These are phyloP conservation scores for Lates calcarifer DNA, from an alignment of 2,113 vertebrate species.

Conservation along the genomic window DNA sequence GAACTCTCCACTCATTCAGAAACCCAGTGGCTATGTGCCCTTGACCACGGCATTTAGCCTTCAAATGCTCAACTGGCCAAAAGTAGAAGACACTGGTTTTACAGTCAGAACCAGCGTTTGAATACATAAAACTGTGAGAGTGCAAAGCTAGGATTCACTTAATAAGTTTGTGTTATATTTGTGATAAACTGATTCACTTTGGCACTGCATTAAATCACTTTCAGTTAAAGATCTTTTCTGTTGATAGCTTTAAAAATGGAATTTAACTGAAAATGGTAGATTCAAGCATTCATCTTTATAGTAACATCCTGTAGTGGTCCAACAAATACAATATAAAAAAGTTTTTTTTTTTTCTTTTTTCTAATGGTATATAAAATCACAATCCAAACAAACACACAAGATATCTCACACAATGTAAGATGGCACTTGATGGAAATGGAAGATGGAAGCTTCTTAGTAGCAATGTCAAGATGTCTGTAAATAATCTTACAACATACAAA, in stretches of 20 bases:
- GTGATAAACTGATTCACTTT: neutral
- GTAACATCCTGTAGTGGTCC: too few relatives aligned
- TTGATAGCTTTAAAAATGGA: too few relatives aligned
- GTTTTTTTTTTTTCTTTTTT: too few relatives aligned
- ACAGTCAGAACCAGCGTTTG: conserved; percentile 16
- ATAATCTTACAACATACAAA: conserved; percentile 5
- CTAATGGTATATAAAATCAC: too few relatives aligned
- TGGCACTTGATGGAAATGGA: neutral
- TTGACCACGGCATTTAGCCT: conserved; percentile 35
- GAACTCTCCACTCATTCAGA: conserved; percentile 23
- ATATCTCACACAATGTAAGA: conserved; percentile 5
- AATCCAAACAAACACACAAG: conserved; percentile 1
- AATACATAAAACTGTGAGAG: conserved; percentile 23
- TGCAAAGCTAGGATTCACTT: neutral
- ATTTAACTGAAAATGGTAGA: too few relatives aligned
- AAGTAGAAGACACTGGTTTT: conserved; percentile 8
- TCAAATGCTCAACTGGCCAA: conserved; percentile 7
- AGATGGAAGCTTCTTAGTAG: neutral
- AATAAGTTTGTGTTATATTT: neutral
- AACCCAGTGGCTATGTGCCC: conserved; percentile 20
- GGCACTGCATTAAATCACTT: neutral
- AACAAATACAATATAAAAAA: too few relatives aligned
- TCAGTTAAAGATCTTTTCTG: neutral
- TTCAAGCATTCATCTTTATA: too few relatives aligned
- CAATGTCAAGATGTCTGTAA: conserved; percentile 31